phyloP scores from a whole-genome alignment of 2,888 invertebrate species.

The Monoplex corrugatus region DNA sequence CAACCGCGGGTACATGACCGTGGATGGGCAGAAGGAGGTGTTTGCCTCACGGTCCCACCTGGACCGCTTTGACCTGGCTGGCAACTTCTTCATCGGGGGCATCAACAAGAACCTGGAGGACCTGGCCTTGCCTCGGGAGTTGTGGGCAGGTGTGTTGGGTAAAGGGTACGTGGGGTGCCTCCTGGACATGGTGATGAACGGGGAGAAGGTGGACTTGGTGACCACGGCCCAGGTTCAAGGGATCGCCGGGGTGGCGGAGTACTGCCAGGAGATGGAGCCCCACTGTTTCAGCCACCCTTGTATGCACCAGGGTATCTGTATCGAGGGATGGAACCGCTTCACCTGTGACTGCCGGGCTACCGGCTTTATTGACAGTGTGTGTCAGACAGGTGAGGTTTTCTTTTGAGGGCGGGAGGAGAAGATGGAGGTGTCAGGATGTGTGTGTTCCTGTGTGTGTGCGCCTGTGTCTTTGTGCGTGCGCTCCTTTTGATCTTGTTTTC shows the following conservation, averaged over 20 bases:
- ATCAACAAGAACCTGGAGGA: slow-evolving; percentile 85
- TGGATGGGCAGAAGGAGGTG: slow-evolving; percentile 86
- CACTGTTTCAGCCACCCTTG: slow-evolving; percentile 89
- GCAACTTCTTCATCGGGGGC: slow-evolving; percentile 93
- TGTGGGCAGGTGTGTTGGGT: slow-evolving; percentile 94
- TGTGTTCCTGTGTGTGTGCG: not conserved
- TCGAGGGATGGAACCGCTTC: slow-evolving; percentile 97
- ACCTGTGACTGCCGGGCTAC: slow-evolving; percentile 96
- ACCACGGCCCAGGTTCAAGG: slow-evolving; percentile 94
- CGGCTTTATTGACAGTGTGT: slow-evolving; percentile 93
- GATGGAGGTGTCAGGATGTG: not conserved
- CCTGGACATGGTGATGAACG: slow-evolving; percentile 93
- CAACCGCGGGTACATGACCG: slow-evolving; percentile 92
- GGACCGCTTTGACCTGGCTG: slow-evolving; percentile 93
- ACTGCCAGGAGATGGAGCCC: slow-evolving; percentile 86
- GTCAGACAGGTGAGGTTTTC: slow-evolving; percentile 88
- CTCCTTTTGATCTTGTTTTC: not conserved
- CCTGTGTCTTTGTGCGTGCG: not conserved
- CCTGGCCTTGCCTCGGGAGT: slow-evolving; percentile 90
- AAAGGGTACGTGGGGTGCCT: slow-evolving; percentile 97
- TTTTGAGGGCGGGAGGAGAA: not conserved
- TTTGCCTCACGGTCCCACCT: slow-evolving; percentile 87
- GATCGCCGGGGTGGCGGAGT: slow-evolving; percentile 93
- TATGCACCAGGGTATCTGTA: slow-evolving; percentile 92
- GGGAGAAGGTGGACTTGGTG: slow-evolving; percentile 93